Percentiles rank a stretch among this genome's conserved stretches.
phyloP scores from a whole-genome alignment of 2,113 vertebrate genomes.

The Steatornis caripensis region DNA sequence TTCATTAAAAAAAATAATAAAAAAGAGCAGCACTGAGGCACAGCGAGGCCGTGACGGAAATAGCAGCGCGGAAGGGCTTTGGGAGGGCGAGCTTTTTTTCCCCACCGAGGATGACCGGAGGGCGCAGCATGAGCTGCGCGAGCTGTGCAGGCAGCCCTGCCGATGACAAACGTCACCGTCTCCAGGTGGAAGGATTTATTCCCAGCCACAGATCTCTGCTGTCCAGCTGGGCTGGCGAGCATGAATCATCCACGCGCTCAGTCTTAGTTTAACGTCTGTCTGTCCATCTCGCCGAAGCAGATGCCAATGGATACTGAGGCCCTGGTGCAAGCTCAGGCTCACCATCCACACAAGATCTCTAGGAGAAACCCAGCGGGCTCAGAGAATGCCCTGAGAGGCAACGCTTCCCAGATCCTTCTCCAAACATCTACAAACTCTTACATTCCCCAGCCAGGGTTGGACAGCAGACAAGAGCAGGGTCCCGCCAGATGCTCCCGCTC shows the following conservation, averaged over 20 bases:
- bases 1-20: not conserved
- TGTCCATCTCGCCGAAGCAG: accelerated
- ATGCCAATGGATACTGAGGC: accelerated
- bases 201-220: not conserved
- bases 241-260: not conserved
- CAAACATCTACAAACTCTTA: not conserved
- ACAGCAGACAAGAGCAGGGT: not conserved
- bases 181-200: not conserved
- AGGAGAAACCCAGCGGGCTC: accelerated
- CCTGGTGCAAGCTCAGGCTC: accelerated
- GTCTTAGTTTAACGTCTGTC: not conserved
- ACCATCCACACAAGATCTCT: accelerated
- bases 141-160: not conserved
- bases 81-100: not conserved
- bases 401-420: not conserved
- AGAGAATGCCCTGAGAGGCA: not conserved
- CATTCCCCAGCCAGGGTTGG: accelerated
- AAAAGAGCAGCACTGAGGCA: not conserved
- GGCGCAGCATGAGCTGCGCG: not conserved
- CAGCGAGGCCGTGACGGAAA: not conserved
- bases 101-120: accelerated
- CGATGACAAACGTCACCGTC: accelerated
- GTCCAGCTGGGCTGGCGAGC: not conserved
- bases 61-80: not conserved
- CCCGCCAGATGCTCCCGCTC: not conserved